A percentile compares a stretch with the other conserved stretches of the same genome.
Conservation (phyloP, 2,113 vertebrate species). For the Urocitellus parryii region DNA sequence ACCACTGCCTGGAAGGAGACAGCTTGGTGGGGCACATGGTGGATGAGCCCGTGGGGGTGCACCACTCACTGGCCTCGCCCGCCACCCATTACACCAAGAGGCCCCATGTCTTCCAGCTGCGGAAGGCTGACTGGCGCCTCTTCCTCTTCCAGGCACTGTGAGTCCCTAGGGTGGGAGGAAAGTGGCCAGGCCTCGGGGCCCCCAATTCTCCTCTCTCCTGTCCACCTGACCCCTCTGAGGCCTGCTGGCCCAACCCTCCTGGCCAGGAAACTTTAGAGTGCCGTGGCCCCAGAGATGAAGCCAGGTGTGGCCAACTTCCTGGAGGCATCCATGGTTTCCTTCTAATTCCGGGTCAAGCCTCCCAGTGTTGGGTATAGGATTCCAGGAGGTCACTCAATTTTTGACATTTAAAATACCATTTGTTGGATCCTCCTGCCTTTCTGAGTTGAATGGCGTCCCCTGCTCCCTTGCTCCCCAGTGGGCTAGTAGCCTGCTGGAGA, state of each 20-base stretch:
- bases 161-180: conserved; percentile 76
- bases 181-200: not conserved
- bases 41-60: conserved; percentile 93
- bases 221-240: not conserved
- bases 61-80: conserved; percentile 92
- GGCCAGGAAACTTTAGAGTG: not conserved
- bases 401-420: not conserved
- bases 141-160: conserved; percentile 95
- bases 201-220: too few relatives aligned
- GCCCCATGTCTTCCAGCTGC: conserved; percentile 93
- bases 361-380: not conserved
- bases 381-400: not conserved
- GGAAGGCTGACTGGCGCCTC: conserved; percentile 94
- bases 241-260: not conserved
- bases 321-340: not conserved
- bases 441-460: too few relatives aligned
- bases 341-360: not conserved
- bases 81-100: conserved; percentile 94
- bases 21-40: conserved; percentile 80
- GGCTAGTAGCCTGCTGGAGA: too few relatives aligned
- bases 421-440: not conserved
- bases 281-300: not conserved
- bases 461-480: too few relatives aligned
- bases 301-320: too few relatives aligned
- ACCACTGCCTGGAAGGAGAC: conserved; percentile 77